Conservation (phyloP, 2,888 invertebrate genomes). For the Zonitis immaculata region DNA sequence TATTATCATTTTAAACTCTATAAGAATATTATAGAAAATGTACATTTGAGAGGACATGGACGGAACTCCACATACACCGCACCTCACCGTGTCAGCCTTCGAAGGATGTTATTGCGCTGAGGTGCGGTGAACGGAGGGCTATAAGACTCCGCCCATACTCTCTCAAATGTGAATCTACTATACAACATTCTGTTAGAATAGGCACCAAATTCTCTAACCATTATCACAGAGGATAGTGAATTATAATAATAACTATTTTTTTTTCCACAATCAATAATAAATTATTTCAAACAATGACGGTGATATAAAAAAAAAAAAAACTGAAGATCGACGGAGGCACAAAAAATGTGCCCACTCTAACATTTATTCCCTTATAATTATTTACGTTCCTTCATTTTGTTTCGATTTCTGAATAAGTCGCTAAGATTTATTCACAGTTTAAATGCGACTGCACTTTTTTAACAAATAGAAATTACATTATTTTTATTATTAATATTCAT, state of each 20-base stretch:
- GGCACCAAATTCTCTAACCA: constrained; percentile 44
- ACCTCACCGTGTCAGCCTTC: no score
- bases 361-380: no score
- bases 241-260: background rate
- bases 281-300: constrained; percentile 12
- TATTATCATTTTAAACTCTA: constrained; percentile 21
- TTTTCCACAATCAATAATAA: constrained; percentile 5
- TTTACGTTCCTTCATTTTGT: no score
- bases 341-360: constrained; percentile 44
- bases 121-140: no score
- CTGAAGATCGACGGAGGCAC: constrained; percentile 27
- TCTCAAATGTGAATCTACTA: no score
- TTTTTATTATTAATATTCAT: no score
- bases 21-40: constrained; percentile 36
- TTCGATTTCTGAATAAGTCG: constrained; percentile 30
- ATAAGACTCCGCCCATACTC: no score
- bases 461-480: no score
- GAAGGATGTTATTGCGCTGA: no score
- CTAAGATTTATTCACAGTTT: constrained; percentile 42
- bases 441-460: constrained; percentile 37
- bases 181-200: constrained; percentile 44
- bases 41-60: no score
- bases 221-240: constrained; percentile 36
- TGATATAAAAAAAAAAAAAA: constrained; percentile 10
- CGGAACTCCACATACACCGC: no score